These are phyloP conservation scores for Medauroidea extradentata DNA, from an alignment of 1,140 invertebrate genomes.

Conservation along the genomic window DNA sequence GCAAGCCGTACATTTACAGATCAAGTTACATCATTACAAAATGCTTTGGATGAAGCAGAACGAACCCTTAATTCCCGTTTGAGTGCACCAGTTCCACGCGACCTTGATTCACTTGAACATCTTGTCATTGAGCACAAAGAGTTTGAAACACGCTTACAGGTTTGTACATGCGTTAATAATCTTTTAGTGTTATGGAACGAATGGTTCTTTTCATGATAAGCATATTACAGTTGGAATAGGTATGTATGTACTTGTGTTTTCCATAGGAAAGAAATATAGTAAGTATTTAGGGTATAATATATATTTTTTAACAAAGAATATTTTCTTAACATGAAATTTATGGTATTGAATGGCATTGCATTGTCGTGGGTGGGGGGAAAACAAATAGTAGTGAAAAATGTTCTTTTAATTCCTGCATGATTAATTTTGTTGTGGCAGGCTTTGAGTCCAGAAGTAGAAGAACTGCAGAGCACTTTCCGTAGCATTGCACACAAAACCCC, in stretches of 20 bases:
- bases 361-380: no score
- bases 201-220: neutral
- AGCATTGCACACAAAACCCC: constrained; percentile 81
- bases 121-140: constrained; percentile 85
- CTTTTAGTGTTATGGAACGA: neutral
- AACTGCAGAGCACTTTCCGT: constrained; percentile 76
- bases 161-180: constrained; percentile 10
- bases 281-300: no score
- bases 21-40: constrained; percentile 73
- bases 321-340: no score
- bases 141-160: constrained; percentile 66
- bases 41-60: constrained; percentile 80
- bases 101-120: constrained; percentile 80
- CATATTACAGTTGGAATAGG: no score
- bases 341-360: no score
- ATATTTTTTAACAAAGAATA: no score
- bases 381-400: no score
- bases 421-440: constrained; percentile 37
- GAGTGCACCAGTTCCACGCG: constrained; percentile 73
- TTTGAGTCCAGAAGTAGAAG: constrained; percentile 74
- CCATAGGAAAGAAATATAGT: no score
- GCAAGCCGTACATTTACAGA: constrained; percentile 81
- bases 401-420: no score
- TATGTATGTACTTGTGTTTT: no score
- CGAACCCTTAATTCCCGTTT: constrained; percentile 74